Conservation (phyloP, 2,888 invertebrate species). For the Ernsta delagoae region DNA sequence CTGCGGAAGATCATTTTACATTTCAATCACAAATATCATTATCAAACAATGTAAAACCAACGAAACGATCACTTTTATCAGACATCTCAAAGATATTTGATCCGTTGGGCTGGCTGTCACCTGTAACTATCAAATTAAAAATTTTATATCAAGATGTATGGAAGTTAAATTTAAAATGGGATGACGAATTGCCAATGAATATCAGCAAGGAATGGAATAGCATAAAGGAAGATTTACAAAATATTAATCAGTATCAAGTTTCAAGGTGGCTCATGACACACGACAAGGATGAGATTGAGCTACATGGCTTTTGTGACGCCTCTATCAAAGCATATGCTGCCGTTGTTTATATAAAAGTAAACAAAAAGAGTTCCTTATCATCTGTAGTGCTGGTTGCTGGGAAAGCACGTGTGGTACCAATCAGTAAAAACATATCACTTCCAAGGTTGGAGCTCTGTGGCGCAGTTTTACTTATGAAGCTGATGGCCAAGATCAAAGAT, state of each 20-base stretch:
- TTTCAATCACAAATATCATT: not conserved
- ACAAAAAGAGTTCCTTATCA: no score
- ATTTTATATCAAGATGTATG: not conserved
- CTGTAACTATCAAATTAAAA: constrained; percentile 7
- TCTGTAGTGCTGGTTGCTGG: not conserved
- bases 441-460: not conserved
- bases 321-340: not conserved
- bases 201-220: not conserved
- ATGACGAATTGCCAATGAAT: not conserved
- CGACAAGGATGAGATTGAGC: not conserved
- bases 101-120: constrained; percentile 9
- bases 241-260: not conserved
- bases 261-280: not conserved
- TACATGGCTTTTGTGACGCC: not conserved
- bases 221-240: not conserved
- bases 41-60: not conserved
- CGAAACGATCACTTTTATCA: constrained; percentile 2
- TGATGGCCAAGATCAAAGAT: no score
- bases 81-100: constrained; percentile 9
- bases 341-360: not conserved
- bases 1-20: not conserved
- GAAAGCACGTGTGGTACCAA: not conserved
- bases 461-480: no score
- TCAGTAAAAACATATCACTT: not conserved
- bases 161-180: not conserved